These are phyloP conservation scores for Bungarus multicinctus DNA, from an alignment of 2,113 vertebrate species.

Conservation along the genomic window DNA sequence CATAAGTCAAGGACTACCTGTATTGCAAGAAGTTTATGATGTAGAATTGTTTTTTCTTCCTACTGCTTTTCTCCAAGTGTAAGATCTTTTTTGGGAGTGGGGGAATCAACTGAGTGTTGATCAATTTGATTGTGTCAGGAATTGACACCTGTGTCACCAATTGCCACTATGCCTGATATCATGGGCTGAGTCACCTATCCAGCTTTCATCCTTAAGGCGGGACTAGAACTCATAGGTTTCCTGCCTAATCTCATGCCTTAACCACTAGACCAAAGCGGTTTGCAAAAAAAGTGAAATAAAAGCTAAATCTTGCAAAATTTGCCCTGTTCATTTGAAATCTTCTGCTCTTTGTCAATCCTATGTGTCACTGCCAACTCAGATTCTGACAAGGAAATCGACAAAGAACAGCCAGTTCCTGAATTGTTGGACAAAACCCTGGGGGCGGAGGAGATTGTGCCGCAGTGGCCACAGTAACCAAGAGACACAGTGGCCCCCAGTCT, in stretches of 20 bases:
- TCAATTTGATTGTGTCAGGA: background rate
- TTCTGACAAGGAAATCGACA: background rate
- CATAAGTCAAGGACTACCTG: too few species aligned
- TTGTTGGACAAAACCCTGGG: background rate
- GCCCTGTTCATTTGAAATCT: background rate
- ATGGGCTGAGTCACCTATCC: background rate
- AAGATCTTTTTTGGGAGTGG: background rate
- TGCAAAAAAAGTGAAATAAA: background rate
- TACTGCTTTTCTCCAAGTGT: background rate
- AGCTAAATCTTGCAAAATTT: background rate
- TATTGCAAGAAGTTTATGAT: background rate
- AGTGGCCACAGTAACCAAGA: background rate
- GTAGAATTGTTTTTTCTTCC: background rate
- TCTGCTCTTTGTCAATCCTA: background rate
- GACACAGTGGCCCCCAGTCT: background rate
- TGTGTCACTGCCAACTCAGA: background rate
- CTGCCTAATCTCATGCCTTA: background rate
- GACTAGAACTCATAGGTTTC: background rate
- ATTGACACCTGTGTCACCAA: background rate
- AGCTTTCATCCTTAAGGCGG: background rate
- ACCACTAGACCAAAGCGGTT: background rate
- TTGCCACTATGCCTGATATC: background rate
- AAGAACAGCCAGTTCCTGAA: background rate
- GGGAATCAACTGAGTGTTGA: background rate
- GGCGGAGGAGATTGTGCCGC: background rate